These are phyloP conservation scores for Nematopogon swammerdamellus DNA, from an alignment of 2,888 invertebrate genomes.

Conservation along the genomic window DNA sequence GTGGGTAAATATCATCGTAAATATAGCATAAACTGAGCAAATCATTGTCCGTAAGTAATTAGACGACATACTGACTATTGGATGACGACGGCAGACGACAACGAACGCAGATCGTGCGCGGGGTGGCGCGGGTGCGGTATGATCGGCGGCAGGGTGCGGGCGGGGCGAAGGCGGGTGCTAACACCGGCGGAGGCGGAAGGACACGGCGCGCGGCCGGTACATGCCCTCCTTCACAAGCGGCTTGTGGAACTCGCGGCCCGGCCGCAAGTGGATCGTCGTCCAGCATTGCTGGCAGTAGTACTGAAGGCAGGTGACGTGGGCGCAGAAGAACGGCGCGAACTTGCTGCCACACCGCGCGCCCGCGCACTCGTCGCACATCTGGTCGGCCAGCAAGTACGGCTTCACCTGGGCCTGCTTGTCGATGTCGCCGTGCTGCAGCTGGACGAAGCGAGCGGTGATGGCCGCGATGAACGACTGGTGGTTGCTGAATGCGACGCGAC, in stretches of 20 bases:
- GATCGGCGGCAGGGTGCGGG: conserved; percentile 3
- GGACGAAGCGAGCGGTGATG: conserved; percentile 97
- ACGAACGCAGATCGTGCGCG: no score
- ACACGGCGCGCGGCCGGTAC: conserved; percentile 92
- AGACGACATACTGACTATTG: no score
- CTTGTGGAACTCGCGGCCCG: conserved; percentile 98
- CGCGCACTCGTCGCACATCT: conserved; percentile 99
- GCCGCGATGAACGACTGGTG: conserved; percentile 99
- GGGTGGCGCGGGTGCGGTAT: no score
- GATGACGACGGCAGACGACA: no score
- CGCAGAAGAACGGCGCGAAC: conserved; percentile 99
- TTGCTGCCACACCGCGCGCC: conserved; percentile 97
- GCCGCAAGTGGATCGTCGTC: conserved; percentile 97
- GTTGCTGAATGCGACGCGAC: conserved; percentile 97
- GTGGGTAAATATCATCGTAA: no score
- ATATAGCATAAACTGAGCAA: no score
- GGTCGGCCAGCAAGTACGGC: conserved; percentile 99
- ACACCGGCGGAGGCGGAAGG: conserved; percentile 98
- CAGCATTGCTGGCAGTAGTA: conserved; percentile 99
- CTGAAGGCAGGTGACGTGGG: conserved; percentile 98
- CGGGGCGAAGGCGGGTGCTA: conserved; percentile 55
- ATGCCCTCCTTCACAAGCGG: conserved; percentile 99
- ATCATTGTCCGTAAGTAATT: no score
- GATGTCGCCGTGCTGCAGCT: conserved; percentile 97
- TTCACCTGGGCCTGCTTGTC: conserved; percentile 98